Evolutionary conservation across 1,140 invertebrate species (phyloP).

Genomic region (Venturia canescens): DNA sequence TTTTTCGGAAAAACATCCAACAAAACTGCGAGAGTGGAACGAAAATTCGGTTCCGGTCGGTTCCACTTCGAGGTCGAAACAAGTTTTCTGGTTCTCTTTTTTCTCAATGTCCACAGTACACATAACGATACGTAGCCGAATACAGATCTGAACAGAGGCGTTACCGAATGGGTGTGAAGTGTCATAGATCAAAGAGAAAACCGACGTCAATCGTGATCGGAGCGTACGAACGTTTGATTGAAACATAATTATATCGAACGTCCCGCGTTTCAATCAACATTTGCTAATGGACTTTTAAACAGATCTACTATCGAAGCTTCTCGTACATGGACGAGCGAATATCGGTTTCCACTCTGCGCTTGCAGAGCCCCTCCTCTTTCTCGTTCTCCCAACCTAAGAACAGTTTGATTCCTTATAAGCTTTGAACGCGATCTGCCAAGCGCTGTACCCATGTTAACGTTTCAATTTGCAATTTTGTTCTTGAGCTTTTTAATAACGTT

Average conservation of each 20-base stretch:
- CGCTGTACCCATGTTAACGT: slow-evolving; percentile 18
- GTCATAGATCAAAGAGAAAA: slow-evolving; percentile 25
- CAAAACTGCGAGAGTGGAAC: no score
- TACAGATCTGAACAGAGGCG: no score
- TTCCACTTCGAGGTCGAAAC: no score
- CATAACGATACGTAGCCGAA: no score
- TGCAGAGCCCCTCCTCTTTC: neutral
- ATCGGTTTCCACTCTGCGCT: neutral
- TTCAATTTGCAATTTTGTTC: neutral
- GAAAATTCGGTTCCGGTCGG: no score
- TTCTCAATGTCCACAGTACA: no score
- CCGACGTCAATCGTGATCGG: slow-evolving; percentile 27
- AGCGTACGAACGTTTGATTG: slow-evolving; percentile 24
- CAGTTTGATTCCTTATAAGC: slow-evolving; percentile 16
- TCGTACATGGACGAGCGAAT: neutral
- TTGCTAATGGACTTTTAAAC: slow-evolving; percentile 44
- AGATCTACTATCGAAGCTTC: slow-evolving; percentile 33
- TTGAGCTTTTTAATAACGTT: neutral
- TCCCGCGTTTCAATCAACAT: neutral
- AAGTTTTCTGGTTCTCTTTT: no score
- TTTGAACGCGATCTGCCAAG: neutral
- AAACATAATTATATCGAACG: slow-evolving; percentile 40
- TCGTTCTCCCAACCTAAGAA: no score
- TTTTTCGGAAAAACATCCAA: no score
- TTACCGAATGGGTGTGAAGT: slow-evolving; percentile 15